Conservation (phyloP, 2,113 vertebrate genomes). For the Nanorana parkeri region DNA sequence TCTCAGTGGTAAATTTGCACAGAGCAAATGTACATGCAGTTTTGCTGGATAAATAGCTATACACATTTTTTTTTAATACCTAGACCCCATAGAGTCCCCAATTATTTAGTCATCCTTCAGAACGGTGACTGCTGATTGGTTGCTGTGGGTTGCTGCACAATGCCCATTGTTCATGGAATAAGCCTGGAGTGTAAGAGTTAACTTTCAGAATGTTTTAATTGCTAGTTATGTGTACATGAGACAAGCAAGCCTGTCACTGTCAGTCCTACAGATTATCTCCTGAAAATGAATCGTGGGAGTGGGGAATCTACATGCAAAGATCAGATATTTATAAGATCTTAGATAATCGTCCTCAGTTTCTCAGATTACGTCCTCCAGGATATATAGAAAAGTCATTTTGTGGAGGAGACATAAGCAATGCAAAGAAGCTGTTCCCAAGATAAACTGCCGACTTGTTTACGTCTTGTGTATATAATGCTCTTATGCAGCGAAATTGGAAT, state of each 20-base stretch:
- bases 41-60: too few species aligned
- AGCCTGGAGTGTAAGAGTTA: too few species aligned
- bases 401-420: not conserved
- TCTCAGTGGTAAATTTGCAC: too few species aligned
- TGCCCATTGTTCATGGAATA: too few species aligned
- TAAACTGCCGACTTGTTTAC: too few species aligned
- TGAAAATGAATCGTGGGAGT: conserved; percentile 1
- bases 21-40: too few species aligned
- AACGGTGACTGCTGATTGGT: too few species aligned
- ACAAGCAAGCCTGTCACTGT: not conserved
- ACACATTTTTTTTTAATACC: too few species aligned
- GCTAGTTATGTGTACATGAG: not conserved
- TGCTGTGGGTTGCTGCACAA: too few species aligned
- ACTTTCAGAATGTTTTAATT: not conserved
- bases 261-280: not conserved
- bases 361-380: not conserved
- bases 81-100: too few species aligned
- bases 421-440: not conserved
- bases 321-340: conserved; percentile 27
- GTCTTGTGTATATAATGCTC: too few species aligned
- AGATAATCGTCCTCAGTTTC: not conserved
- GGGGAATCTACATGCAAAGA: not conserved
- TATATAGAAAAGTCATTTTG: not conserved
- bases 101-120: too few species aligned
- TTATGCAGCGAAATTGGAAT: not conserved